phyloP scores from a whole-genome alignment of 2,113 vertebrate genomes.

The Chaetura pelagica region DNA sequence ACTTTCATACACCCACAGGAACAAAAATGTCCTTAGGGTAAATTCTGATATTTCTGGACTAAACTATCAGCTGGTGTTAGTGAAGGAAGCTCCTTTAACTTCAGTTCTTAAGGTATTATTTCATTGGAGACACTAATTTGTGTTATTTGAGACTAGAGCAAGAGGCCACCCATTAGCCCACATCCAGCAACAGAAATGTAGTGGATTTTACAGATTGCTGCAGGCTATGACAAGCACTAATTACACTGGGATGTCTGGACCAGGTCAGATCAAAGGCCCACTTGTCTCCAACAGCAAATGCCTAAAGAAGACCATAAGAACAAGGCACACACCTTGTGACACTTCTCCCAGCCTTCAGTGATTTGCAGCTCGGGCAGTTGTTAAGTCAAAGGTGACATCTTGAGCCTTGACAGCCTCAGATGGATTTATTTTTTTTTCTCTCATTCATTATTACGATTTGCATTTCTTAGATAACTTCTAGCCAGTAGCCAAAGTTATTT shows the following conservation, averaged over 20 bases:
- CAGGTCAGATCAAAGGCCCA: neutral
- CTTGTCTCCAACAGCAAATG: neutral
- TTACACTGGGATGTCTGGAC: neutral
- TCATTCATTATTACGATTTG: neutral
- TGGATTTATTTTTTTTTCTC: neutral
- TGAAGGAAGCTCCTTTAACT: neutral
- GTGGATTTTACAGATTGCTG: neutral
- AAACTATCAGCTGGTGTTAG: neutral
- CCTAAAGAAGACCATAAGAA: neutral
- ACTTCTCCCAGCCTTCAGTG: neutral
- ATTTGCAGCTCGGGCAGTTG: neutral
- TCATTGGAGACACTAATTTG: neutral
- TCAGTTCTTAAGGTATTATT: neutral
- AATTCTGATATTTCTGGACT: neutral
- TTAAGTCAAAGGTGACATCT: neutral
- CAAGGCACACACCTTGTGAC: neutral
- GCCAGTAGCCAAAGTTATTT: neutral
- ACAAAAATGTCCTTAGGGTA: neutral
- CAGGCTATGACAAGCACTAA: neutral
- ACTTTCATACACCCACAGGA: neutral
- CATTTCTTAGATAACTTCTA: neutral
- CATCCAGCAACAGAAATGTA: neutral
- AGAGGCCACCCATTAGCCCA: neutral
- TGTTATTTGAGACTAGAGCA: neutral
- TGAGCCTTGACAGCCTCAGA: neutral